phyloP scores from a whole-genome alignment of 2,113 vertebrate genomes.

The Ceyx margarethae region DNA sequence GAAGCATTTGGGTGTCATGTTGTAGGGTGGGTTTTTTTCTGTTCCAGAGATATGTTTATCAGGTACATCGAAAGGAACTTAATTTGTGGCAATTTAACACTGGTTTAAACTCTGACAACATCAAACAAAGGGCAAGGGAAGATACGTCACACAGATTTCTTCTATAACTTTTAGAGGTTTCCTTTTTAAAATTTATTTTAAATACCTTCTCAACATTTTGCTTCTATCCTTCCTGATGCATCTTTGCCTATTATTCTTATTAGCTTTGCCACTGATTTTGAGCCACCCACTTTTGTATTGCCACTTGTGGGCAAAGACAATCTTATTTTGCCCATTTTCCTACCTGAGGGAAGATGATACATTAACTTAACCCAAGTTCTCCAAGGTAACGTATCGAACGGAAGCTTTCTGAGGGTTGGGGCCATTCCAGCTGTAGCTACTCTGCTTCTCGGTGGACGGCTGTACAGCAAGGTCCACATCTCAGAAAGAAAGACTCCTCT shows the following conservation, averaged over 20 bases:
- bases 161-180: neutral
- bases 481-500: neutral
- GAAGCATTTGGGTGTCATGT: neutral
- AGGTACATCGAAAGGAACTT: neutral
- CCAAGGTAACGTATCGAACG: neutral
- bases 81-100: neutral
- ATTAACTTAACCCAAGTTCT: neutral
- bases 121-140: neutral
- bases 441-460: neutral
- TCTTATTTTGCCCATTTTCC: neutral
- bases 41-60: neutral
- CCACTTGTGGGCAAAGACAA: neutral
- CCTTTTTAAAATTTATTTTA: neutral
- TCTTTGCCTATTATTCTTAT: constrained; percentile 15
- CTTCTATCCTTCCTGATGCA: constrained; percentile 21
- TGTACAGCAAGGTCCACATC: fast-evolving
- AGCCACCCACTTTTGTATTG: fast-evolving
- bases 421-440: neutral
- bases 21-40: neutral
- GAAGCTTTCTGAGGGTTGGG: neutral
- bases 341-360: neutral
- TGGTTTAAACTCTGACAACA: neutral
- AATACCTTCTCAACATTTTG: neutral
- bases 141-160: neutral
- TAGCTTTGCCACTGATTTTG: constrained; percentile 20